Evolutionary conservation across 1,140 invertebrate genomes (phyloP), one percentile per base, ranked within the genome.

Genomic region (Aphaenogaster ashmeadi): DNA sequence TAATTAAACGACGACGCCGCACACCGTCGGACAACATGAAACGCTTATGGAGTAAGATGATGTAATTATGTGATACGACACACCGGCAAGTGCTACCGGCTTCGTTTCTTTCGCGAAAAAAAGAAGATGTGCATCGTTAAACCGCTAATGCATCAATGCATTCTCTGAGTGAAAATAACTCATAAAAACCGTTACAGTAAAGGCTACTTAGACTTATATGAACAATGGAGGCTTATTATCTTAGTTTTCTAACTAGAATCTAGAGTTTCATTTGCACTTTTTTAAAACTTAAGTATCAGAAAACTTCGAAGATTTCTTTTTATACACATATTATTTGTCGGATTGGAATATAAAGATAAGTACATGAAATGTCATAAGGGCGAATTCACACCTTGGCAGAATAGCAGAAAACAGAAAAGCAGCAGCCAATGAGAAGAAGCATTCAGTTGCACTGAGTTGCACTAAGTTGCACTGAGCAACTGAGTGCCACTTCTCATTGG

Each of bases 1-100:
- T 84, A 84, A 84, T 84, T 84, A 84, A 84, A 84, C 54, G 67
- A 74, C 67, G 60, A 86, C 60, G 54, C 67, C 52, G 27, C 27
- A 47, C 52, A 44, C 38, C 47, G 47, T 38, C 69, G 27, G 44
- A 74, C 69, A 84, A 75, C 80, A 62, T 50, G 54, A 84, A 84
- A 75, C 54, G 69, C 54, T 84, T 60, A 84, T 62, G 69, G 41
- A 74, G 56, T 75, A 75, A 84, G 69, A 84, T 84, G 80, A 84
- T 84, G 80, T 84, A 84, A 84, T 84, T 75, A 74, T 27, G 8
- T 83, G 54, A 58, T 83, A 60, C 36, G 47, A 56, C 33, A 79
- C 47, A 47, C 64, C 9, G 38, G 7, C 8, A 9, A 56, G 7
- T 27, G 7, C 47, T 44, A 72, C 15, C 56, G 50, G 47, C 54